A percentile compares a stretch with the other conserved stretches of the same genome.
These are phyloP conservation scores for Syngnathoides biaculeatus DNA, from an alignment of 2,113 vertebrate species.

Conservation along the genomic window DNA sequence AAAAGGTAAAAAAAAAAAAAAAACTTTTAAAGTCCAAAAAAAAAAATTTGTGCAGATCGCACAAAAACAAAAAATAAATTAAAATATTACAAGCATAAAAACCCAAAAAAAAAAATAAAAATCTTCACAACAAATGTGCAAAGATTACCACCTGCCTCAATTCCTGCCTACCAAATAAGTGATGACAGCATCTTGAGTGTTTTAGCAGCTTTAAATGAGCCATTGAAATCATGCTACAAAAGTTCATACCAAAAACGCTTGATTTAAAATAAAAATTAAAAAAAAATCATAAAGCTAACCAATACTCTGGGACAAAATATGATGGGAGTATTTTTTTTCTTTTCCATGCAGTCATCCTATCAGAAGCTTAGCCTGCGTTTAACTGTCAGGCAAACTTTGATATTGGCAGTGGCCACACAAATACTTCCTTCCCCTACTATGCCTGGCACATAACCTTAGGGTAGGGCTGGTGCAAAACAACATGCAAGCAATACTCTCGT, in stretches of 20 bases:
- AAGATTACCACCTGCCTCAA: slow-evolving; percentile 19
- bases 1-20: slow-evolving; percentile 31
- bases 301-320: slow-evolving; percentile 1
- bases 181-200: slow-evolving; percentile 9
- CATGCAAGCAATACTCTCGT: slow-evolving; percentile 31
- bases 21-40: slow-evolving; percentile 72
- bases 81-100: slow-evolving; percentile 29
- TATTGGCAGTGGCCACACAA: slow-evolving; percentile 15
- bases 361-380: slow-evolving; percentile 1
- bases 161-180: slow-evolving; percentile 21
- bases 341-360: slow-evolving; percentile 10
- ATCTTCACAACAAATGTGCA: slow-evolving; percentile 31
- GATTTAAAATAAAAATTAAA: slow-evolving; percentile 13
- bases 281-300: slow-evolving; percentile 14
- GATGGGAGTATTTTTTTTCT: not conserved
- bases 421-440: slow-evolving; percentile 4
- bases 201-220: slow-evolving; percentile 17
- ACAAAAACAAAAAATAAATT: slow-evolving; percentile 52
- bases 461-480: slow-evolving; percentile 40
- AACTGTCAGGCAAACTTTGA: slow-evolving; percentile 28
- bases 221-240: slow-evolving; percentile 21
- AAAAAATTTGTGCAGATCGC: slow-evolving; percentile 63
- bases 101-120: slow-evolving; percentile 29
- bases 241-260: slow-evolving; percentile 1
- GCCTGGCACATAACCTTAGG: slow-evolving; percentile 19